Evolutionary conservation across 2,888 invertebrate species (phyloP).

Genomic region (Lapara coniferarum): DNA sequence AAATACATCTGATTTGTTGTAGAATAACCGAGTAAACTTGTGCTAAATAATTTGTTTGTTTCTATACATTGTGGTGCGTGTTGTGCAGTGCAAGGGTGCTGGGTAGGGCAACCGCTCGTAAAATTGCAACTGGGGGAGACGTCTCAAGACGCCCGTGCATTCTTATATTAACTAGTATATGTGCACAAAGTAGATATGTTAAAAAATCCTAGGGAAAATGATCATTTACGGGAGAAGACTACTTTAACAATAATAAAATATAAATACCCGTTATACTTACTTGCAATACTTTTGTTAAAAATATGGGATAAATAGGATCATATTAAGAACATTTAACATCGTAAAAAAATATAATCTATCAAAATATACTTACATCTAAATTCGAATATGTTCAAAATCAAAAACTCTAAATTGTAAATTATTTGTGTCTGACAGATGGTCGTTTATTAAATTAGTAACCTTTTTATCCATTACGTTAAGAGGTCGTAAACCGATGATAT

Average conservation of each 20-base stretch:
- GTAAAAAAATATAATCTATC: too few species aligned
- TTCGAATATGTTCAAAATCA: background rate
- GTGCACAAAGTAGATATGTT: constrained; percentile 36
- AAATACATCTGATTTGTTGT: background rate
- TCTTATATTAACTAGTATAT: constrained; percentile 64
- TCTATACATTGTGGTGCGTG: constrained; percentile 48
- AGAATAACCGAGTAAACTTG: constrained; percentile 28
- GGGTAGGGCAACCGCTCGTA: constrained; percentile 74
- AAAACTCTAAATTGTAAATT: background rate
- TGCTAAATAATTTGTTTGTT: constrained; percentile 49
- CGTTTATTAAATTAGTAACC: constrained; percentile 4
- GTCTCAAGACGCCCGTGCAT: constrained; percentile 81
- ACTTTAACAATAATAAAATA: too few species aligned
- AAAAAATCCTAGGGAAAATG: too few species aligned
- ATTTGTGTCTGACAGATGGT: background rate
- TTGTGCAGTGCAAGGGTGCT: constrained; percentile 56
- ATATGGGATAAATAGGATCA: too few species aligned
- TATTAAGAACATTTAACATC: too few species aligned
- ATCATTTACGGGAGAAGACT: too few species aligned
- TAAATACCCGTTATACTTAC: too few species aligned
- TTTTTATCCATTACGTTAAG: background rate
- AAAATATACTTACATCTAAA: background rate
- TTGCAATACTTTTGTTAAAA: too few species aligned
- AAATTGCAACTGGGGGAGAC: constrained; percentile 80
- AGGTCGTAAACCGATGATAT: background rate